phyloP scores from a whole-genome alignment of 2,888 invertebrate genomes.

The Xanthia togata region DNA sequence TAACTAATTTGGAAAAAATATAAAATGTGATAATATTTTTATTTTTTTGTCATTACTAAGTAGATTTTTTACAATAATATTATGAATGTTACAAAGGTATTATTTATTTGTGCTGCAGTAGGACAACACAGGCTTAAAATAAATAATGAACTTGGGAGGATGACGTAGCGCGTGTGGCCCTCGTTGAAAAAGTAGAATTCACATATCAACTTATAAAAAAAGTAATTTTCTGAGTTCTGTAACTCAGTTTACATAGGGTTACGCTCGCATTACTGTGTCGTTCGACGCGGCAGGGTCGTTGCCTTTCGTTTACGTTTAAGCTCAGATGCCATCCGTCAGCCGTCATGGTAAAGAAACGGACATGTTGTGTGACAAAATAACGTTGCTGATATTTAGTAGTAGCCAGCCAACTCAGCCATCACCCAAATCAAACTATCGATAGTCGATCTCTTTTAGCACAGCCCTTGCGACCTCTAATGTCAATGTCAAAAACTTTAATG shows the following conservation, averaged over 20 bases:
- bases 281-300: not conserved
- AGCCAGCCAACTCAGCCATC: not conserved
- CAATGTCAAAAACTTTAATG: slow-evolving; percentile 17
- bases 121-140: too few relatives aligned
- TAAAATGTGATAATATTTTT: too few relatives aligned
- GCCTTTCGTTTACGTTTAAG: not conserved
- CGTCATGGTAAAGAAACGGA: not conserved
- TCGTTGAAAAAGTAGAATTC: not conserved
- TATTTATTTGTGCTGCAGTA: too few relatives aligned
- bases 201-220: not conserved
- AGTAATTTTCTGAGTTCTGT: not conserved
- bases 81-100: too few relatives aligned
- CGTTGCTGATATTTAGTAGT: not conserved
- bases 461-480: slow-evolving; percentile 9
- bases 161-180: not conserved
- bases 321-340: not conserved
- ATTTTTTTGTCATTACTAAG: not conserved
- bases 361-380: not conserved
- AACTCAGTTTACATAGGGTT: not conserved
- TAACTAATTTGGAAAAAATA: not conserved
- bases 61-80: not conserved
- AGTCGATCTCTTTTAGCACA: not conserved
- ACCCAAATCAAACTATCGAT: slow-evolving; percentile 29
- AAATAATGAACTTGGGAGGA: not conserved
- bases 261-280: not conserved